Conservation (phyloP, 2,888 invertebrate species). For the Heliconius aoede region DNA sequence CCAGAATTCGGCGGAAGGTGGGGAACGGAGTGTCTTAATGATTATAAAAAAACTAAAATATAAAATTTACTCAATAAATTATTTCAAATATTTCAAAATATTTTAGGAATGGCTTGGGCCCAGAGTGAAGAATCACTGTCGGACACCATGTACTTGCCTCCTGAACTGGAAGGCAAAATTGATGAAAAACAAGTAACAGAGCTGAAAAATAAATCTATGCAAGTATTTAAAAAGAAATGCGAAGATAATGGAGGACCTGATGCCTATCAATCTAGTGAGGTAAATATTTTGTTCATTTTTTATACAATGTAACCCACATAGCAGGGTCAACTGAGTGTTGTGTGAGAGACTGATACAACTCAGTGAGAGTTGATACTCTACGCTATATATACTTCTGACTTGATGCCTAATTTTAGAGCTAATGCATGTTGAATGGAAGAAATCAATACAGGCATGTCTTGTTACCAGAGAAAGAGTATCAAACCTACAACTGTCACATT, state of each 20-base stretch:
- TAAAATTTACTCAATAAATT: not conserved
- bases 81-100: not conserved
- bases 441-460: no score
- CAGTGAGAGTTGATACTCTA: no score
- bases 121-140: slow-evolving; percentile 51
- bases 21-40: no score
- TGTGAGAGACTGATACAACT: no score
- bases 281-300: slow-evolving; percentile 53
- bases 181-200: slow-evolving; percentile 59
- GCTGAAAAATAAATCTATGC: slow-evolving; percentile 72
- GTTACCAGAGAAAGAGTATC: no score
- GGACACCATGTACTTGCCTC: slow-evolving; percentile 56
- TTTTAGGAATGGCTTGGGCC: slow-evolving; percentile 49
- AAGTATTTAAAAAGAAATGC: slow-evolving; percentile 86
- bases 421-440: no score
- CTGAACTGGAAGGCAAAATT: slow-evolving; percentile 61
- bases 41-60: not conserved
- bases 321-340: not conserved
- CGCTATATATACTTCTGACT: no score
- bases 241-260: slow-evolving; percentile 84
- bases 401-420: no score
- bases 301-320: not conserved
- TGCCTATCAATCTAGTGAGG: slow-evolving; percentile 82
- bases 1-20: no score
- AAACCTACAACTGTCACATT: no score